Evolutionary conservation across 2,797 vertebrate species (phyloP).

Genomic region (Melanotaenia pygmaea): DNA sequence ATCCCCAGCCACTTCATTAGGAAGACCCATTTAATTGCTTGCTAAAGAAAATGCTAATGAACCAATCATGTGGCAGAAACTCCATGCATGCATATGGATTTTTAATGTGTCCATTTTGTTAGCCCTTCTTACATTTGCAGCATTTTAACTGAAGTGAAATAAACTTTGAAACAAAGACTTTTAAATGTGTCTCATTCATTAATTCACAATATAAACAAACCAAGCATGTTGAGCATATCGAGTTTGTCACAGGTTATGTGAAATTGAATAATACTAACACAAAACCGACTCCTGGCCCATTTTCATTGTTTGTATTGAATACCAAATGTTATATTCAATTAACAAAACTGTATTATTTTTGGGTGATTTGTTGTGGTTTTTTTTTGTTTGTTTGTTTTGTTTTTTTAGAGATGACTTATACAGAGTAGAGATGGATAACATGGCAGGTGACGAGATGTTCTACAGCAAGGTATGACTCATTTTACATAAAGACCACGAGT

Average conservation of each 20-base stretch:
- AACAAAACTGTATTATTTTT: neutral
- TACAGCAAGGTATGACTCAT: conserved; percentile 89
- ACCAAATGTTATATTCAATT: neutral
- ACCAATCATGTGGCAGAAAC: conserved; percentile 8
- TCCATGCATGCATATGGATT: neutral
- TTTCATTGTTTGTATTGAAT: neutral
- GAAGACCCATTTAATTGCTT: conserved; percentile 1
- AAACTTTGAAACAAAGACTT: neutral
- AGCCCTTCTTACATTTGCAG: neutral
- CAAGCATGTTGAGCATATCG: neutral
- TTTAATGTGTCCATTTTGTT: neutral
- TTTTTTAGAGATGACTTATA: conserved; percentile 91
- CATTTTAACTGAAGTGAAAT: neutral
- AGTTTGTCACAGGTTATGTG: neutral
- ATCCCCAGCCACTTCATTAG: conserved; percentile 14
- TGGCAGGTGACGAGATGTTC: conserved; percentile 87
- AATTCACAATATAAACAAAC: neutral
- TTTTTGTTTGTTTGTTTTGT: too few relatives aligned
- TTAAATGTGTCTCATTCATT: neutral
- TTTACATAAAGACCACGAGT: conserved; percentile 2
- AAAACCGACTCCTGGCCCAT: neutral
- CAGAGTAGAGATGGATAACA: conserved; percentile 91
- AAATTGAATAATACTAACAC: neutral
- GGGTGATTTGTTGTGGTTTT: conserved; percentile 2
- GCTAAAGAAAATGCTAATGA: conserved; percentile 20